Evolutionary conservation across 2,797 vertebrate species (phyloP).

Genomic region (Myotis myotis): DNA sequence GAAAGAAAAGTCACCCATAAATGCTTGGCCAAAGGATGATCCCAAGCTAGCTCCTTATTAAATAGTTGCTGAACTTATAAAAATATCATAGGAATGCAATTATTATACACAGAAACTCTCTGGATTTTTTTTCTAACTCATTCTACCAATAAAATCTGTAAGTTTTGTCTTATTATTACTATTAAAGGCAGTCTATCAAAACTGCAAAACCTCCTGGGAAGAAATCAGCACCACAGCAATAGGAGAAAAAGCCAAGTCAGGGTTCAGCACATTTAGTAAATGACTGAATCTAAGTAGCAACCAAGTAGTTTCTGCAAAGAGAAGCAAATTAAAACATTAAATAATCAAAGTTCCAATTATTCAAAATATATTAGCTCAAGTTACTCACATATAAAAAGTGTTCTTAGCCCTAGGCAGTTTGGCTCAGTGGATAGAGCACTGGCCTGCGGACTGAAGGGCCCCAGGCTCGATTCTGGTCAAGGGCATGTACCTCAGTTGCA

Average conservation of each 20-base stretch:
- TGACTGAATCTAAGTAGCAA: neutral
- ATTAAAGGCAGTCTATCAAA: neutral
- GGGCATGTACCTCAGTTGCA: too few relatives aligned
- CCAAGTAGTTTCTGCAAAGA: neutral
- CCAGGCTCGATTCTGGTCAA: too few relatives aligned
- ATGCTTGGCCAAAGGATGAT: neutral
- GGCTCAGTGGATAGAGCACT: too few relatives aligned
- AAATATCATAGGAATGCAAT: neutral
- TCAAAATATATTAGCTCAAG: neutral
- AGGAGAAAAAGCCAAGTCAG: neutral
- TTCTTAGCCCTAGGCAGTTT: neutral
- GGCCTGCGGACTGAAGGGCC: too few relatives aligned
- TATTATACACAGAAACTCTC: neutral
- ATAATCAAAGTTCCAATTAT: neutral
- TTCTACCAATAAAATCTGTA: conserved; percentile 33
- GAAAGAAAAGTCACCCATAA: conserved; percentile 17
- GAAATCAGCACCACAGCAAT: neutral
- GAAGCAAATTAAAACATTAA: conserved; percentile 8
- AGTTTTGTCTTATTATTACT: neutral
- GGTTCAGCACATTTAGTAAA: neutral
- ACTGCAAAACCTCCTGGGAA: neutral
- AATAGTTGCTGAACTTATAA: neutral
- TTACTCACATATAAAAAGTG: neutral
- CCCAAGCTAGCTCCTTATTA: neutral
- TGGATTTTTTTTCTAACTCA: neutral